Evolutionary conservation across 1,140 invertebrate species (phyloP).

Genomic region (Pseudomyrmex sp.): DNA sequence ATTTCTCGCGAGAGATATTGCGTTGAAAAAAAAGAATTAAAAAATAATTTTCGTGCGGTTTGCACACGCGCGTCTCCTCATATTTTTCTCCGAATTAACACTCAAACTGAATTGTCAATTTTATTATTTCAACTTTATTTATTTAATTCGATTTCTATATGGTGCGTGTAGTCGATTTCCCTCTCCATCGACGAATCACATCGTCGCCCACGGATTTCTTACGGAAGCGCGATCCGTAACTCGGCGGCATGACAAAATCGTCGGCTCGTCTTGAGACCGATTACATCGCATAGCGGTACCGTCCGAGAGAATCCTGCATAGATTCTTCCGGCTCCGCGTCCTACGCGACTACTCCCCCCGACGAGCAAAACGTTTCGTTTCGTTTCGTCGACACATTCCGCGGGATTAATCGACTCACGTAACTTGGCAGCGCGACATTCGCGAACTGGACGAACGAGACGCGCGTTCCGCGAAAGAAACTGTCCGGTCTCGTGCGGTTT

Average conservation of each 20-base stretch:
- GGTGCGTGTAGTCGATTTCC: neutral
- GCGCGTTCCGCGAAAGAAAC: constrained; percentile 21
- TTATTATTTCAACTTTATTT: neutral
- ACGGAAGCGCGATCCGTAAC: constrained; percentile 13
- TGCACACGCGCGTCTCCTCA: neutral
- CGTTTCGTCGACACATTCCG: constrained; percentile 59
- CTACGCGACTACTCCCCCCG: constrained; percentile 29
- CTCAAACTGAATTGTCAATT: neutral
- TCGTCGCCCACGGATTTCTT: constrained; percentile 18
- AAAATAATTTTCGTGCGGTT: neutral
- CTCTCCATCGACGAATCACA: constrained; percentile 21
- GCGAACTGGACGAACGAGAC: constrained; percentile 6
- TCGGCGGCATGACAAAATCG: constrained; percentile 25
- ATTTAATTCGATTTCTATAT: neutral
- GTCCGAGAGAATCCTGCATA: neutral
- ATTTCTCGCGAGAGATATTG: too few species aligned
- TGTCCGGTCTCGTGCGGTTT: neutral
- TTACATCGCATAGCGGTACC: constrained; percentile 44
- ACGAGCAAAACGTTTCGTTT: neutral
- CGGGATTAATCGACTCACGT: constrained; percentile 55
- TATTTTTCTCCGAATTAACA: neutral
- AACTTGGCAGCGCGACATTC: neutral
- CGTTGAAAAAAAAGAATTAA: too few species aligned
- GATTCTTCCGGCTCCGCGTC: constrained; percentile 17
- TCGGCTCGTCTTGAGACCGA: constrained; percentile 19